Conservation (phyloP, 2,113 vertebrate genomes). For the Saccopteryx leptura region DNA sequence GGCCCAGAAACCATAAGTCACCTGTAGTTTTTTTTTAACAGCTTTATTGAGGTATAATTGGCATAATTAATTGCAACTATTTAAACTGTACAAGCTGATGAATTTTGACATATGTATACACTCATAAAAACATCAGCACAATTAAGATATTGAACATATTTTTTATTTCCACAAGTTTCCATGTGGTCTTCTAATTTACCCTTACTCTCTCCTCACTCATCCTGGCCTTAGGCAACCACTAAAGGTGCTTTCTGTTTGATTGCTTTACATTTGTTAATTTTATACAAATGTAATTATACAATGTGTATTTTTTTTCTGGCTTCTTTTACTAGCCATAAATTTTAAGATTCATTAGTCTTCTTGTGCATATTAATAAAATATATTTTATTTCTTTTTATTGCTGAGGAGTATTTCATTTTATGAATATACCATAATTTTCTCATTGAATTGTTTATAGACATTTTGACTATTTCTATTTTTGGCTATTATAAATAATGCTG, state of each 20-base stretch:
- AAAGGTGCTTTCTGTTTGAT: background rate
- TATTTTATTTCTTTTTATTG: background rate
- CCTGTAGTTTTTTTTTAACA: background rate
- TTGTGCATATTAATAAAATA: background rate
- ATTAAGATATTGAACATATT: background rate
- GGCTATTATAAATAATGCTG: background rate
- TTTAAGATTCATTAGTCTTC: background rate
- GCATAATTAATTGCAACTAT: background rate
- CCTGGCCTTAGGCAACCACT: background rate
- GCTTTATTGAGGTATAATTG: background rate
- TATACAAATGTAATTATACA: background rate
- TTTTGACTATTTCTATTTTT: background rate
- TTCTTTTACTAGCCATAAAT: background rate
- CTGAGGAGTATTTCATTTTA: slow-evolving; percentile 16
- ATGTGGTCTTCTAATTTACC: background rate
- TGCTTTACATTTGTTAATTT: background rate
- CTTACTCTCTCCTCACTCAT: background rate
- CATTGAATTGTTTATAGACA: background rate
- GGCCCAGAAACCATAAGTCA: background rate
- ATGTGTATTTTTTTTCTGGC: background rate
- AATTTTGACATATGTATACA: background rate
- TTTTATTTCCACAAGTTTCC: background rate
- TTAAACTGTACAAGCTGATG: background rate
- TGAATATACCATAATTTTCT: background rate
- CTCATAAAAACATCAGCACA: background rate